Evolutionary conservation across 2,888 invertebrate species (phyloP).

Genomic region (Ectropis crepuscularia): DNA sequence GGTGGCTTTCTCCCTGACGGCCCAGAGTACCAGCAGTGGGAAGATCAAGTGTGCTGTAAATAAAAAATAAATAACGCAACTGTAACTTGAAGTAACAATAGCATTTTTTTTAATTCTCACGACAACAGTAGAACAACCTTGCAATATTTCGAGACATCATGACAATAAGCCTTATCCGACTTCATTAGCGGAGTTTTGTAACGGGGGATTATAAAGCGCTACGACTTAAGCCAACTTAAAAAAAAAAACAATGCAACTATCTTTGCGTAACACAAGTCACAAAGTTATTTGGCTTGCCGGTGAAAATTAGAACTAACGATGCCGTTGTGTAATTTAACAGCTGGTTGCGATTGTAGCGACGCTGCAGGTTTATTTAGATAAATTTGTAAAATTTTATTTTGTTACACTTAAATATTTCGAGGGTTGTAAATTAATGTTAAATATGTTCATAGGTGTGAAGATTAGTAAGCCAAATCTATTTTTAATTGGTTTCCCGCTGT

Average conservation of each 20-base stretch:
- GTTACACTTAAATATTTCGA: constrained; percentile 6
- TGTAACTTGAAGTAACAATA: too few species aligned
- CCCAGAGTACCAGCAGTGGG: too few species aligned
- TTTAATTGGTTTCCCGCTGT: constrained; percentile 71
- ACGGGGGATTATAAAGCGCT: constrained; percentile 55
- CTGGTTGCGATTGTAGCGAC: too few species aligned
- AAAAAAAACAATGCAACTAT: constrained; percentile 15
- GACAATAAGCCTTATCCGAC: constrained; percentile 60
- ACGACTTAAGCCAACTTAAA: constrained; percentile 47
- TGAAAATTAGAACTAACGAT: too few species aligned
- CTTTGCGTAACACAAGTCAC: background rate
- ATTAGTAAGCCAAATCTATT: constrained; percentile 69
- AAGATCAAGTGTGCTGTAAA: too few species aligned
- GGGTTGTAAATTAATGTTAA: constrained; percentile 2
- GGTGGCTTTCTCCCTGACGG: too few species aligned
- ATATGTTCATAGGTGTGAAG: constrained; percentile 43
- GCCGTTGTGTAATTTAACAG: too few species aligned
- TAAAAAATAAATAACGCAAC: too few species aligned
- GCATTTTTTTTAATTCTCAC: constrained; percentile 51
- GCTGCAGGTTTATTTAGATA: too few species aligned
- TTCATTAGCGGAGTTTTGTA: constrained; percentile 59
- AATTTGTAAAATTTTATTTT: background rate
- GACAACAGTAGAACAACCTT: constrained; percentile 41
- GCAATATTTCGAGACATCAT: constrained; percentile 46
- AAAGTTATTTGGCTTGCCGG: too few species aligned